Base-by-base conservation (phyloP, 2,113 vertebrate genomes). In the Pimephales promelas region DNA sequence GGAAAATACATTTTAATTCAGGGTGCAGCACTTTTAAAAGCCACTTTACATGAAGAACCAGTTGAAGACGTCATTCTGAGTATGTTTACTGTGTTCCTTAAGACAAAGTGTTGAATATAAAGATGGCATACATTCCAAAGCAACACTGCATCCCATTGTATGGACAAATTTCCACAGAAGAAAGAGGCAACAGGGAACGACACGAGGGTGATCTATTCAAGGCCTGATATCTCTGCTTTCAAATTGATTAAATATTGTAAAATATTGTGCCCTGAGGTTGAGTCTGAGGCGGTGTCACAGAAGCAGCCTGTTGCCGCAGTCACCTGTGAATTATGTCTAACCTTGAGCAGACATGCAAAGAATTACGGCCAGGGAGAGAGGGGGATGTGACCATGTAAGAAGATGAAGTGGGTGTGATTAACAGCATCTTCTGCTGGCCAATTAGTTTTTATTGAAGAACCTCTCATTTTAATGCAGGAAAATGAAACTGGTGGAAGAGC, bases 271-370 rank as follows among this genome's bases (percentile, higher is more conserved):
- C 66, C 43, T 20, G 61, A 64, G 49, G 73, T 47, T 26, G 31
- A 71, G 73, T 54, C 56, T 66, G 20, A 52, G 20, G 54, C 75
- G 52, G 10, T 71, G 45, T 74, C 83, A 57, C 85, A 82, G 28
- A 10, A 24, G 71, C 80, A 64, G 61, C 79, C 56, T 22, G 56
- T 86, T 61, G 13, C 47, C 64, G 20, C 59, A 71, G 56, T 43
- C 73, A 72, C 57, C 45, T 26, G 49, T 78, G 83, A 86, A 85
- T 84, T 77, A 86, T 59, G 45, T 74, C 73, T 74, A 82, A 45
- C 81, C 79, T 83, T n/a, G 81, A 83, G 78, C 40, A 40, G 31
- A 74, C 73, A 66, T 9, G 22, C 28, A 28, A 34, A 82, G 71
- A 76, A 70, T 85, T 57, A 86, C 36, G 36, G 40, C 14, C 61